A percentile compares a stretch with the other conserved stretches of the same genome.
phyloP scores from a whole-genome alignment of 1,140 invertebrate genomes.

The Phymastichus coffea region DNA sequence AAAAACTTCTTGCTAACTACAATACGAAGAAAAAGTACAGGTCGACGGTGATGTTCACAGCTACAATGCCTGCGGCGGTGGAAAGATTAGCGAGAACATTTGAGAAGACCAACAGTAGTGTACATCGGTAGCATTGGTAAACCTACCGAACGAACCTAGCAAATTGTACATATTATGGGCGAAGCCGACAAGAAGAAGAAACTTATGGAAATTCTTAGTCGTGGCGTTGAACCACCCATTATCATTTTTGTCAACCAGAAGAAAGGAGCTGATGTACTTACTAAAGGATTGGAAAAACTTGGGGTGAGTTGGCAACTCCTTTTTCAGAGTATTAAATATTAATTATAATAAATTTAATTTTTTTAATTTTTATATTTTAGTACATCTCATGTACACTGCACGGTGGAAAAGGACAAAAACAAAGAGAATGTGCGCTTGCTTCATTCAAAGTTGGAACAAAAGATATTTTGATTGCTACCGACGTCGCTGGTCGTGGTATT shows the following conservation, averaged over 20 bases:
- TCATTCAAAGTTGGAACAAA: slow-evolving; percentile 93
- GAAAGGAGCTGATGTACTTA: slow-evolving; percentile 97
- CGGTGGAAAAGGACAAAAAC: slow-evolving; percentile 99
- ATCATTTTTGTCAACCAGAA: slow-evolving; percentile 99
- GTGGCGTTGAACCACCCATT: slow-evolving; percentile 91
- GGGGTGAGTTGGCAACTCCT: slow-evolving; percentile 62
- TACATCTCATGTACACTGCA: slow-evolving; percentile 97
- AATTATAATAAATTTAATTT: neutral
- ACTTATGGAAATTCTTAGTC: slow-evolving; percentile 81
- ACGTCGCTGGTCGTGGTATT: slow-evolving; percentile 99
- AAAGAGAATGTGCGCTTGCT: slow-evolving; percentile 96
- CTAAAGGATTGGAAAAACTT: slow-evolving; percentile 95
- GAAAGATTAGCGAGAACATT: slow-evolving; percentile 92
- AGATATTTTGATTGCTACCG: slow-evolving; percentile 99
- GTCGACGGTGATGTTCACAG: slow-evolving; percentile 99
- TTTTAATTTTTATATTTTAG: slow-evolving; percentile 47
- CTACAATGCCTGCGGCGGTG: slow-evolving; percentile 98
- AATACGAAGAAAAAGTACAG: slow-evolving; percentile 97
- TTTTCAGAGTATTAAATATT: neutral
- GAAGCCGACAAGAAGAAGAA: slow-evolving; percentile 93
- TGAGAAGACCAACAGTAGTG: slow-evolving; percentile 94
- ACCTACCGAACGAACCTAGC: slow-evolving; percentile 96
- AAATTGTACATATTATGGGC: slow-evolving; percentile 93
- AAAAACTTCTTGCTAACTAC: slow-evolving; percentile 89
- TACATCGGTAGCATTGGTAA: slow-evolving; percentile 99